Evolutionary conservation across 2,797 vertebrate species (phyloP).

Genomic region (Lithobates pipiens): DNA sequence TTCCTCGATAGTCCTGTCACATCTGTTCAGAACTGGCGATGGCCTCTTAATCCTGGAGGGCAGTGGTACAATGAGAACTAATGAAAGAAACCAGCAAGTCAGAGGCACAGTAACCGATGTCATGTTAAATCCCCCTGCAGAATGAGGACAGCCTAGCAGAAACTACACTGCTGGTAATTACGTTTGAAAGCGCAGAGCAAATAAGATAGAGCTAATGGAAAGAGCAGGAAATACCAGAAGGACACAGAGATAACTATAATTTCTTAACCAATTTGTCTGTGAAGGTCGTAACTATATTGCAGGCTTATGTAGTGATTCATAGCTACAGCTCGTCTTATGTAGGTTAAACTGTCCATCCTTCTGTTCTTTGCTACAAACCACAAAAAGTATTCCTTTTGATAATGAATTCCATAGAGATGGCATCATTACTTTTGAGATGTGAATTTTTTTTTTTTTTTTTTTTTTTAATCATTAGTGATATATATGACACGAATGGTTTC

Average conservation of each 20-base stretch:
- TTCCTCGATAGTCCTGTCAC: background rate
- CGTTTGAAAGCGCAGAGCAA: conserved; percentile 35
- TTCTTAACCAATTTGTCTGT: conserved; percentile 35
- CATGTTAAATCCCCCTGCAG: conserved; percentile 22
- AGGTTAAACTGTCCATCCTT: background rate
- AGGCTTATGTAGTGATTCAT: background rate
- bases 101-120: conserved; percentile 27
- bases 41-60: conserved; percentile 18
- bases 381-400: background rate
- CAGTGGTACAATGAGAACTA: conserved; percentile 20
- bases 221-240: conserved; percentile 54
- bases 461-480: background rate
- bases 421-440: background rate
- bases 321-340: background rate
- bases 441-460: background rate
- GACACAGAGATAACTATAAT: conserved; percentile 33
- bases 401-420: background rate
- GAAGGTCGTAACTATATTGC: conserved; percentile 12
- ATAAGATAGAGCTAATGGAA: conserved; percentile 53
- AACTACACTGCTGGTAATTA: conserved; percentile 42
- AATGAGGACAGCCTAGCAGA: conserved; percentile 26
- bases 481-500: background rate
- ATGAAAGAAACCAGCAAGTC: conserved; percentile 7
- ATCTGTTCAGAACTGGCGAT: conserved; percentile 1
- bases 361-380: background rate